These are phyloP conservation scores for Charanyca ferruginea DNA, from an alignment of 2,888 invertebrate species.

Conservation along the genomic window DNA sequence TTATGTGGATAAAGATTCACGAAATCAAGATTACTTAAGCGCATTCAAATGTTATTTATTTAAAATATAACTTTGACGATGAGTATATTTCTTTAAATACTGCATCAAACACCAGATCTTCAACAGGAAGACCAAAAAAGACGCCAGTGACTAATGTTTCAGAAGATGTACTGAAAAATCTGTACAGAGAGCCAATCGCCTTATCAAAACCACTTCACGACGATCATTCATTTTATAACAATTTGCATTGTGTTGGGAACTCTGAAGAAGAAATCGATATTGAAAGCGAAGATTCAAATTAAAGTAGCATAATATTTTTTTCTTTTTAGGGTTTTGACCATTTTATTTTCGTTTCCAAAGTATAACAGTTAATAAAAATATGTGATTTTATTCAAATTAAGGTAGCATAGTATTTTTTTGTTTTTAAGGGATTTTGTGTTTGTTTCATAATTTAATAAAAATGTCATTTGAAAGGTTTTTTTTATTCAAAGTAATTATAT, in stretches of 20 bases:
- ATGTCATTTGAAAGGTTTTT: too few species aligned
- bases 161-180: constrained; percentile 32
- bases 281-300: constrained; percentile 9
- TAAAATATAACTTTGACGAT: constrained; percentile 33
- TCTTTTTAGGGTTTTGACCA: too few species aligned
- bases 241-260: constrained; percentile 39
- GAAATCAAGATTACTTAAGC: too few species aligned
- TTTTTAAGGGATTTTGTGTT: too few species aligned
- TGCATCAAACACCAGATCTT: constrained; percentile 34
- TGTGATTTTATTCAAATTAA: too few species aligned
- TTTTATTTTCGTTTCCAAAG: too few species aligned
- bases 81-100: constrained; percentile 28
- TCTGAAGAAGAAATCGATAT: constrained; percentile 18
- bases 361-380: too few species aligned
- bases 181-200: constrained; percentile 43
- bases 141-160: constrained; percentile 33
- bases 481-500: too few species aligned
- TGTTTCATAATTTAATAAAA: too few species aligned
- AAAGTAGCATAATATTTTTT: constrained; percentile 10
- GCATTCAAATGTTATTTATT: too few species aligned
- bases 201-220: constrained; percentile 41
- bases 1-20: constrained; percentile 29
- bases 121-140: constrained; percentile 41
- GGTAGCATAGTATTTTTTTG: too few species aligned
- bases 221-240: constrained; percentile 47